Evolutionary conservation across 1,140 invertebrate species (phyloP).

Genomic region (Drosophila tsacasi): DNA sequence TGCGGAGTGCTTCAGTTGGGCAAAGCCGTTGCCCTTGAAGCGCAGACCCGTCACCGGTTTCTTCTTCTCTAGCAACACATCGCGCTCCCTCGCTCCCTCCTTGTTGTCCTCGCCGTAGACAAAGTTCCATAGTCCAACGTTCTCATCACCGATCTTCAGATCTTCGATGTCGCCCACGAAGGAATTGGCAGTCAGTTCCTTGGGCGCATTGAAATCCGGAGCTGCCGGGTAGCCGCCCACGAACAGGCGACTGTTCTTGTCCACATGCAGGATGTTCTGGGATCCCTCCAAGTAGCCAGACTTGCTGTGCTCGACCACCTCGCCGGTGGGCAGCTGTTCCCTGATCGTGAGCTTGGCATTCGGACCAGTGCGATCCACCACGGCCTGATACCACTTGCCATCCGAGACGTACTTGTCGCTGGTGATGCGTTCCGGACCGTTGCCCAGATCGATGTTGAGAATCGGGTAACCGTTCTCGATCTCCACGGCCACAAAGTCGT

Average conservation of each 20-base stretch:
- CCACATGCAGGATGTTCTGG: slow-evolving; percentile 94
- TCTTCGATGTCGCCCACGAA: slow-evolving; percentile 97
- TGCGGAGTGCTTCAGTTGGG: slow-evolving; percentile 88
- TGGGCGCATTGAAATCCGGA: slow-evolving; percentile 88
- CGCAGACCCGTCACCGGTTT: slow-evolving; percentile 89
- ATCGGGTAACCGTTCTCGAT: slow-evolving; percentile 95
- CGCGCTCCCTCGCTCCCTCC: slow-evolving; percentile 89
- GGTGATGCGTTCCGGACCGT: slow-evolving; percentile 91
- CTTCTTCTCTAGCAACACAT: slow-evolving; percentile 71
- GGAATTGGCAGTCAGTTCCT: slow-evolving; percentile 89
- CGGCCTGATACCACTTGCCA: slow-evolving; percentile 95
- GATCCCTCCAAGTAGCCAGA: slow-evolving; percentile 89
- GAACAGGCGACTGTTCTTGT: slow-evolving; percentile 94
- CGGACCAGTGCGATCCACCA: slow-evolving; percentile 94
- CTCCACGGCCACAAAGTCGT: slow-evolving; percentile 97
- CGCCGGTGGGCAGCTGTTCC: slow-evolving; percentile 89
- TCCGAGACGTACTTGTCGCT: slow-evolving; percentile 92
- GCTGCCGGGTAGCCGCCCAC: slow-evolving; percentile 95
- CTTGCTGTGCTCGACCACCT: slow-evolving; percentile 83
- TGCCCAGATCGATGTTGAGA: slow-evolving; percentile 94
- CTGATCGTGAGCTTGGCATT: slow-evolving; percentile 92
- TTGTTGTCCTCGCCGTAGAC: slow-evolving; percentile 91
- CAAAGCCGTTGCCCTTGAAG: slow-evolving; percentile 95
- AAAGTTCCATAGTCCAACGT: slow-evolving; percentile 98
- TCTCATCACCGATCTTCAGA: slow-evolving; percentile 93